Base-by-base conservation (phyloP, 2,888 invertebrate genomes). In the Himalopsyche tibetana region DNA sequence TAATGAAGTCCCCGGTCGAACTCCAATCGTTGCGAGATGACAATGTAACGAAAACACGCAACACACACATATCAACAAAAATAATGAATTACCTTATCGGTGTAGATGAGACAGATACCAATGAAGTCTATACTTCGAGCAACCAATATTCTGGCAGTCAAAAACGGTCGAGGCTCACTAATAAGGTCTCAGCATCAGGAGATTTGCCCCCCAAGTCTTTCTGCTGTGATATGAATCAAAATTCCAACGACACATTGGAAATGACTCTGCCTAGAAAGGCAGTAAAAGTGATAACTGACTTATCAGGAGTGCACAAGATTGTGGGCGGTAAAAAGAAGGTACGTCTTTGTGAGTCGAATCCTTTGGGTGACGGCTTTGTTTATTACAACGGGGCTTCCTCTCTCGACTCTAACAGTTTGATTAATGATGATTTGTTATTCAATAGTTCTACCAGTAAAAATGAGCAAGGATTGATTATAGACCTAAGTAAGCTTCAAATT, bases 261-360 rank as follows among this genome's bases (percentile, higher is more conserved):
- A 92, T 0, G 91, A 91, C 90, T 0, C 93, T 93, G 88, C 96
- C 96, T 0, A 96, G 96, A 2, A 96, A 96, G 91, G 96, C 96
- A 0, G 96, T 96, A 17, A 95, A 96, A 92, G 95, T 96, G 45
- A 93, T 95, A 89, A 94, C 94, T 82, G 93, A 93, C 85, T 91
- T 89, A 80, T 89, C 89, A 0, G 93, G 92, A 1, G 91, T 92
- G 40, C 93, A 94, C 89, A 90, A 90, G 28, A 90, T 91, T 5
- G 92, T 92, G 19, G 91, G 90, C 55, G 90, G 85, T 74, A 88
- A 88, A 82, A 88, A 88, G 55, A 92, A 92, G 92, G 93, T 93
- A 91, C 92, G 92, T 88, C 86, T 79, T 89, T 86, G 88, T 82
- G 88, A 87, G 82, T 51, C 87, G 55, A 87, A 89, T 85, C 86